Evolutionary conservation across 2,113 vertebrate species (phyloP).

Genomic region (Craseonycteris thonglongyai): DNA sequence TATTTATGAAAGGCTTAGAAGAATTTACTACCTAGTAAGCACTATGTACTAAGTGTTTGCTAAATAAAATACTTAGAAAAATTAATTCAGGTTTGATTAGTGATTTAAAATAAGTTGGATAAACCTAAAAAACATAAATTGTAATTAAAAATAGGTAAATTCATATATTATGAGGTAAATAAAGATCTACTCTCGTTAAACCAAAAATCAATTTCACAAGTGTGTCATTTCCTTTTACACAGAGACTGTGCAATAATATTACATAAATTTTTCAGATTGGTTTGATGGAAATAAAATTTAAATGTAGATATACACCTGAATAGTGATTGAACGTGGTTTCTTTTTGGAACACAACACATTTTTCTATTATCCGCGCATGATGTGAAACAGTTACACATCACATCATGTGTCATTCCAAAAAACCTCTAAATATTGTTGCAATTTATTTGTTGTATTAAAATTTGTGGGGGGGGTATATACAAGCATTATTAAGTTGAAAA

Average conservation of each 20-base stretch:
- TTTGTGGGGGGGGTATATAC: not conserved
- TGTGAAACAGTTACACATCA: not conserved
- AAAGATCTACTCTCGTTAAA: not conserved
- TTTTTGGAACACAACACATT: not conserved
- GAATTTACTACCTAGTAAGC: not conserved
- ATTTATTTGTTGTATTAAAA: not conserved
- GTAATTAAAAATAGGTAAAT: not conserved
- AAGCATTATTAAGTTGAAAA: not conserved
- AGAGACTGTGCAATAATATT: not conserved
- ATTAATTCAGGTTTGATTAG: not conserved
- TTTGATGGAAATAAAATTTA: not conserved
- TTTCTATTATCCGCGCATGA: too few relatives aligned
- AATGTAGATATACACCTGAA: not conserved
- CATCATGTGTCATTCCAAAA: not conserved
- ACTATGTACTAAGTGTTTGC: not conserved
- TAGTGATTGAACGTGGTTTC: not conserved
- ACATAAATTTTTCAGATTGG: not conserved
- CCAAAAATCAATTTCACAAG: not conserved
- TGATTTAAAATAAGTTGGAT: not conserved
- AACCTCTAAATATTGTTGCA: not conserved
- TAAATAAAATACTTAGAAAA: not conserved
- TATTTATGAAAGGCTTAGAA: not conserved
- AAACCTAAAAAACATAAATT: not conserved
- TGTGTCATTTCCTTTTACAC: not conserved
- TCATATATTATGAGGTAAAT: not conserved